phyloP scores from a whole-genome alignment of 2,113 vertebrate genomes.

The Hippoglossus stenolepis region DNA sequence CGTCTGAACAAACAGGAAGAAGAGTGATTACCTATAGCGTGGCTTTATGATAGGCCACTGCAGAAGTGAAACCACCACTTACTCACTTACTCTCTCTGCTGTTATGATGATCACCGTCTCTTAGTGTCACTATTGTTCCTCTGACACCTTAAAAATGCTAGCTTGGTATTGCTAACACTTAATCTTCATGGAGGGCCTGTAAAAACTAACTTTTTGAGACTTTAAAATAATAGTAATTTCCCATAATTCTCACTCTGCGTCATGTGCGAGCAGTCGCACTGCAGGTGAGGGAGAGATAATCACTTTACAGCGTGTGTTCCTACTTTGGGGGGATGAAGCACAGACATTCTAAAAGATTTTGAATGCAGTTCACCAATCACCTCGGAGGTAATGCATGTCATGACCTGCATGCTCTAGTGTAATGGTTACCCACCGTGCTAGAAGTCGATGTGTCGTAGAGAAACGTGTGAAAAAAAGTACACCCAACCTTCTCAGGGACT shows the following conservation, averaged over 20 bases:
- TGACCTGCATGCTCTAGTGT: conserved; percentile 79
- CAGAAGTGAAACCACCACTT: conserved; percentile 63
- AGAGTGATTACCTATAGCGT: conserved; percentile 56
- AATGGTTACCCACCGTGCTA: conserved; percentile 77
- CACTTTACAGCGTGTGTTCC: conserved; percentile 51
- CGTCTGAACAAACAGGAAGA: conserved; percentile 53
- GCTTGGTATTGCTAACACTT: conserved; percentile 49
- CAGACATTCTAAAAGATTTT: conserved; percentile 58
- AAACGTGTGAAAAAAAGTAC: conserved; percentile 58
- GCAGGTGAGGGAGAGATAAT: conserved; percentile 45
- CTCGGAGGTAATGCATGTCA: conserved; percentile 79
- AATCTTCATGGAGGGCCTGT: conserved; percentile 46
- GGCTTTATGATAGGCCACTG: conserved; percentile 50
- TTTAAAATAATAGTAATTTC: conserved; percentile 50
- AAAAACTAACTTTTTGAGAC: conserved; percentile 48
- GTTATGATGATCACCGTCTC: conserved; percentile 52
- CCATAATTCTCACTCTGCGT: conserved; percentile 38
- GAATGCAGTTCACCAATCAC: conserved; percentile 74
- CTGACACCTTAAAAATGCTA: conserved; percentile 56
- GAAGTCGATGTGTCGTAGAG: conserved; percentile 77
- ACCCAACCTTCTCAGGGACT: conserved; percentile 82
- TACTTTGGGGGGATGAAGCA: conserved; percentile 41
- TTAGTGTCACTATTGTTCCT: conserved; percentile 47
- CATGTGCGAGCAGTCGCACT: conserved; percentile 36
- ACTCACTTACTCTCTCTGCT: conserved; percentile 54